phyloP scores from a whole-genome alignment of 2,113 vertebrate genomes.

The Cebidichthys violaceus region DNA sequence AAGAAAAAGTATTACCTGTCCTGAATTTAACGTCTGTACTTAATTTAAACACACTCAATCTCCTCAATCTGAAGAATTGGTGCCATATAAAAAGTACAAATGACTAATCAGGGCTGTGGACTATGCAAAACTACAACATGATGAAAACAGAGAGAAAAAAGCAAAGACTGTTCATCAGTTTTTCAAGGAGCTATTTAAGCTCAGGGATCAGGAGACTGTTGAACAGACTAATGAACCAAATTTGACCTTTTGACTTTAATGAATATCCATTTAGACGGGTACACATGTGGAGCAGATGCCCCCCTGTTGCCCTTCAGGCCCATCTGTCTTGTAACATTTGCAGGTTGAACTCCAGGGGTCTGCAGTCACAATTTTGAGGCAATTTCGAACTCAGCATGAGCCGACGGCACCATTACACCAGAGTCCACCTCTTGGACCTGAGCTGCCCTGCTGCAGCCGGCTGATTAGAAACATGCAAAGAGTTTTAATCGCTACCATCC shows the following conservation, averaged over 20 bases:
- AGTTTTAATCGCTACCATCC: neutral
- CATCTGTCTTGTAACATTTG: neutral
- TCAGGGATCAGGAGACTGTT: neutral
- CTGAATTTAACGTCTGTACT: neutral
- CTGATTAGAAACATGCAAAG: neutral
- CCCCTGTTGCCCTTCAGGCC: neutral
- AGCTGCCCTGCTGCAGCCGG: neutral
- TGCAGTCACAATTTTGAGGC: conserved; percentile 4
- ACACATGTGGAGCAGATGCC: neutral
- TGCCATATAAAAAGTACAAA: neutral
- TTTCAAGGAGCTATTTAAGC: neutral
- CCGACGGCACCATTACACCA: neutral
- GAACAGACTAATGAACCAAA: neutral
- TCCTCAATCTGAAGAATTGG: neutral
- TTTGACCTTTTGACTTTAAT: neutral
- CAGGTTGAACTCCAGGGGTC: neutral
- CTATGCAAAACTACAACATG: conserved; percentile 45
- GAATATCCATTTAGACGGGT: neutral
- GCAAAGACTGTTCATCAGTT: neutral
- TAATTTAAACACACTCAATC: conserved; percentile 7
- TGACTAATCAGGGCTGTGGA: conserved; percentile 21
- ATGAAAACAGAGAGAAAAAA: conserved; percentile 1
- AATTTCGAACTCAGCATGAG: conserved; percentile 24
- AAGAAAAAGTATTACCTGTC: neutral
- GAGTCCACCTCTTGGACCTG: neutral